Percentiles rank a stretch among this genome's conserved stretches.
These are phyloP conservation scores for Falco naumanni DNA, from an alignment of 2,797 vertebrate genomes.

Conservation along the genomic window DNA sequence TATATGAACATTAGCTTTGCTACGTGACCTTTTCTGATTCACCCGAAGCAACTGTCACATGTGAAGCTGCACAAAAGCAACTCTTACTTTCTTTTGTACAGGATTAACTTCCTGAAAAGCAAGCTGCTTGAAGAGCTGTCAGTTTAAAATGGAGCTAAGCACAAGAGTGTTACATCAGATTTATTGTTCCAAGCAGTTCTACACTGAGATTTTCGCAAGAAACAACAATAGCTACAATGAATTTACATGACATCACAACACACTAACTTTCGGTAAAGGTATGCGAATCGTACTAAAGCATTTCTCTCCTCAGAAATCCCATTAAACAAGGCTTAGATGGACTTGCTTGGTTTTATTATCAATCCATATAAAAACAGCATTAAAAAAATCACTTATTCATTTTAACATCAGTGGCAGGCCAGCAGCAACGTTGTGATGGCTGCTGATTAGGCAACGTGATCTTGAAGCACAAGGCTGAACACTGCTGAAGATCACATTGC, in stretches of 20 bases:
- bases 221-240: background rate
- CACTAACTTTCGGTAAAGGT: background rate
- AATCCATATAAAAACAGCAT: background rate
- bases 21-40: background rate
- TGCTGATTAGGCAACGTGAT: background rate
- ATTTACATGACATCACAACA: background rate
- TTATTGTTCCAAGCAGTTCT: background rate
- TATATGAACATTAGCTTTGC: background rate
- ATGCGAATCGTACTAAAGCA: background rate
- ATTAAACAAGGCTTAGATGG: background rate
- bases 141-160: background rate
- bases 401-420: background rate
- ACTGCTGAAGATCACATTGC: background rate
- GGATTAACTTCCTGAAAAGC: background rate
- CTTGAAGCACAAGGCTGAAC: background rate
- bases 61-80: background rate
- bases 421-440: background rate
- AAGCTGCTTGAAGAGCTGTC: background rate
- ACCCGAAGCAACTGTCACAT: background rate
- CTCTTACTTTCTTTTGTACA: background rate
- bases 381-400: background rate
- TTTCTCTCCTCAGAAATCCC: background rate
- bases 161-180: accelerated
- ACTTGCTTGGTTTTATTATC: background rate
- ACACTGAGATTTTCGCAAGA: background rate